These are phyloP conservation scores for Drosophila asahinai DNA, from an alignment of 1,140 invertebrate species.

Conservation along the genomic window DNA sequence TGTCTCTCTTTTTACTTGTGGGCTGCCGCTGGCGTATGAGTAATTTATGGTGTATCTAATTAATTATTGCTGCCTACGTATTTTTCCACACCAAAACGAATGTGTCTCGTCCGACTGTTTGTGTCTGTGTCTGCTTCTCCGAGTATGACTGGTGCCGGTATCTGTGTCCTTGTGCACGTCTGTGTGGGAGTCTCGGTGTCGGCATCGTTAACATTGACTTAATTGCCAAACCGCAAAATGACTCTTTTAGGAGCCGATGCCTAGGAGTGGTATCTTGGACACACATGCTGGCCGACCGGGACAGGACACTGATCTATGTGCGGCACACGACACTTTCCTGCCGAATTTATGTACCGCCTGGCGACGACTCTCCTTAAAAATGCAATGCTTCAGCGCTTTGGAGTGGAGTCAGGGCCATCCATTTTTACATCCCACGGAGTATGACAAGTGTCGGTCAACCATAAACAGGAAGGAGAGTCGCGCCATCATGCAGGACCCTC, in stretches of 20 bases:
- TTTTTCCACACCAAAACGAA: slow-evolving; percentile 47
- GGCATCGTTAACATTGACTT: slow-evolving; percentile 53
- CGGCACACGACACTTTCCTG: slow-evolving; percentile 34
- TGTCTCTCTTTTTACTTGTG: slow-evolving; percentile 43
- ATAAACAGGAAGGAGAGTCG: slow-evolving; percentile 51
- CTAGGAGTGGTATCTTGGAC: slow-evolving; percentile 33
- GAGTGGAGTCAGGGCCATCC: slow-evolving; percentile 28
- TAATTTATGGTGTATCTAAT: slow-evolving; percentile 75
- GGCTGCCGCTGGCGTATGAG: slow-evolving; percentile 63
- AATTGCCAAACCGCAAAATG: slow-evolving; percentile 52
- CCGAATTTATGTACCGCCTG: slow-evolving; percentile 57
- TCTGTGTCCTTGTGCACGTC: slow-evolving; percentile 2
- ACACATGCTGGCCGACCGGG: slow-evolving; percentile 11
- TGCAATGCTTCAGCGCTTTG: background rate
- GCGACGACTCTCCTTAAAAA: slow-evolving; percentile 37
- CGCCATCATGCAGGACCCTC: slow-evolving; percentile 38
- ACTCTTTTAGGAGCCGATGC: slow-evolving; percentile 49
- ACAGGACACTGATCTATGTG: slow-evolving; percentile 54
- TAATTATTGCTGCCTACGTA: slow-evolving; percentile 69
- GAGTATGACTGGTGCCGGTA: slow-evolving; percentile 2
- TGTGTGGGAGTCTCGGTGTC: slow-evolving; percentile 34
- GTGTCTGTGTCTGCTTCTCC: slow-evolving; percentile 5
- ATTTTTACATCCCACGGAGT: slow-evolving; percentile 51
- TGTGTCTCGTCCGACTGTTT: slow-evolving; percentile 33
- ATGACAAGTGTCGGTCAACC: slow-evolving; percentile 66